Percentiles rank a stretch among this genome's conserved stretches.
phyloP scores from a whole-genome alignment of 2,797 vertebrate genomes.

The Paguma larvata region DNA sequence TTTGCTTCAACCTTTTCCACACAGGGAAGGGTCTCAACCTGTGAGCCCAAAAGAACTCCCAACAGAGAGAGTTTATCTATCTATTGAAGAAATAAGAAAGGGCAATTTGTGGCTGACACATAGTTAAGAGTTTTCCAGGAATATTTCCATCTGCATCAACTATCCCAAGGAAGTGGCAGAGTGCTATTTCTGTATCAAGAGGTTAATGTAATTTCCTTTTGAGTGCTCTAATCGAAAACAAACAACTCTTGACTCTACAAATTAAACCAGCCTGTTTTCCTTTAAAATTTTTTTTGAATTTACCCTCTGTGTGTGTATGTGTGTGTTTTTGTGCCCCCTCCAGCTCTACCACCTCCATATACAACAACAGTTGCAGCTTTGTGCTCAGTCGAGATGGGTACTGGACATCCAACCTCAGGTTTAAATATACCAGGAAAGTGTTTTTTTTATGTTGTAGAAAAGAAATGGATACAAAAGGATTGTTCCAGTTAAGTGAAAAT shows the following conservation, averaged over 20 bases:
- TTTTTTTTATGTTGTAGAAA: too few species aligned
- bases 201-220: neutral
- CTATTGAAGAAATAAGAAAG: neutral
- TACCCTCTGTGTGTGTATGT: neutral
- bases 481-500: neutral
- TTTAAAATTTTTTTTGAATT: neutral
- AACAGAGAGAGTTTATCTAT: neutral
- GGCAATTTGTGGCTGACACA: neutral
- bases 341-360: neutral
- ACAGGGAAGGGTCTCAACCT: too few species aligned
- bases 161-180: neutral
- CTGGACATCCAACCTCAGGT: neutral
- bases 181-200: neutral
- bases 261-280: neutral
- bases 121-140: neutral
- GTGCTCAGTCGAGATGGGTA: neutral
- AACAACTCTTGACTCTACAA: neutral
- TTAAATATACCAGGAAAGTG: too few species aligned
- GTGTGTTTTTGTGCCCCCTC: neutral
- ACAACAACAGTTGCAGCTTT: neutral
- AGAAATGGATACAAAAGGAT: neutral
- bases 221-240: neutral
- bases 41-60: too few species aligned
- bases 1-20: too few species aligned
- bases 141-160: neutral